phyloP scores from a whole-genome alignment of 2,888 invertebrate species.

The Acanthosepion lycidas region DNA sequence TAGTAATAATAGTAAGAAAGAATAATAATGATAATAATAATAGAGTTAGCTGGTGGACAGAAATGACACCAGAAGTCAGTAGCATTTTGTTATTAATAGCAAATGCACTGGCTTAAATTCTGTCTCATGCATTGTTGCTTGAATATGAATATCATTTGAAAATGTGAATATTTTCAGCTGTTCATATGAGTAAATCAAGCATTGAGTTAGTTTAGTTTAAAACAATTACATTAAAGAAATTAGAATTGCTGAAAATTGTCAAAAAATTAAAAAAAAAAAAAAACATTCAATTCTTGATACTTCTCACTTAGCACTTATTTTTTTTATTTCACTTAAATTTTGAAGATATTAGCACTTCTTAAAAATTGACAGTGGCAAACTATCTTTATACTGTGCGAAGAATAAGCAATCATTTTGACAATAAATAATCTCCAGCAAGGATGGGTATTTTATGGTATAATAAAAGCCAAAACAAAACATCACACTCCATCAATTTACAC shows the following conservation, averaged over 20 bases:
- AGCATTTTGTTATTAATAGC: not conserved
- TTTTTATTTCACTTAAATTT: not conserved
- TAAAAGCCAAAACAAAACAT: too few relatives aligned
- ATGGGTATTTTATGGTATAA: too few relatives aligned
- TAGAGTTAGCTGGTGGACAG: too few relatives aligned
- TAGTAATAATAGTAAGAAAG: too few relatives aligned
- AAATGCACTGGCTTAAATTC: not conserved
- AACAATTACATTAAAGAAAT: not conserved
- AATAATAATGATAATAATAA: too few relatives aligned
- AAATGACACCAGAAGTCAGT: too few relatives aligned
- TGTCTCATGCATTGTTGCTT: not conserved
- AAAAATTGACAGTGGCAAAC: not conserved
- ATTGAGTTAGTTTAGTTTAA: not conserved
- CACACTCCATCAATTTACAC: too few relatives aligned
- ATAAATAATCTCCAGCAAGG: too few relatives aligned
- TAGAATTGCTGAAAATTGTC: not conserved
- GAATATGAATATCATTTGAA: not conserved
- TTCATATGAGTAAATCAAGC: not conserved
- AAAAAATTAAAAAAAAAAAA: not conserved
- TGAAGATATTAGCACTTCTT: not conserved
- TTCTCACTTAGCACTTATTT: not conserved
- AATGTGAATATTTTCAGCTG: not conserved
- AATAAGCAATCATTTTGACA: too few relatives aligned
- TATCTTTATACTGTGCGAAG: too few relatives aligned
- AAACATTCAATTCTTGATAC: not conserved